These are phyloP conservation scores for Hymenochirus boettgeri DNA, from an alignment of 2,113 vertebrate genomes.

Conservation along the genomic window DNA sequence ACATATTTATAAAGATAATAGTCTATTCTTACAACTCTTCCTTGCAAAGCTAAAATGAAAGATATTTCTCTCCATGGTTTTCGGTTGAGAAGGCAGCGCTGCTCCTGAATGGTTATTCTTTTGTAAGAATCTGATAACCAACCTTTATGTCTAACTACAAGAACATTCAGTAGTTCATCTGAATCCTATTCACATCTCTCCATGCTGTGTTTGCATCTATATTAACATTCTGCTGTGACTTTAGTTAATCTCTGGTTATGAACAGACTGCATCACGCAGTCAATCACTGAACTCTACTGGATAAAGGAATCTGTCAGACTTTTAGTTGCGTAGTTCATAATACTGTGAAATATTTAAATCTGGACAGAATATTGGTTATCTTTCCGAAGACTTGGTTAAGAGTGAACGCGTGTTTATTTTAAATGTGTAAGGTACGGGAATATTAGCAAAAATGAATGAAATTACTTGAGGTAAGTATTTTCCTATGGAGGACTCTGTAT, in stretches of 20 bases:
- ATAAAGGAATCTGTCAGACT: too few species aligned
- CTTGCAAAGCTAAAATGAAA: conserved; percentile 19
- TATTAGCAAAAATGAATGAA: too few species aligned
- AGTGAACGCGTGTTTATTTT: too few species aligned
- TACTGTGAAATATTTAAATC: too few species aligned
- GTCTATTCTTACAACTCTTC: conserved; percentile 20
- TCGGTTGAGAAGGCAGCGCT: neutral
- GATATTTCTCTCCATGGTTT: neutral
- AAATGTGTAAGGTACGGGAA: too few species aligned
- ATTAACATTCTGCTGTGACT: neutral
- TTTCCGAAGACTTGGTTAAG: too few species aligned
- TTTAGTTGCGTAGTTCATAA: too few species aligned
- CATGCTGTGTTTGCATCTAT: neutral
- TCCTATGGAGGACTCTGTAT: too few species aligned
- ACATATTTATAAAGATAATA: conserved; percentile 40
- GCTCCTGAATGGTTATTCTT: neutral
- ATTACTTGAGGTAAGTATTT: too few species aligned
- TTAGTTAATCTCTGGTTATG: neutral
- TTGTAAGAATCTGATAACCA: neutral
- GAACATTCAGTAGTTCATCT: neutral
- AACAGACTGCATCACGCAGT: neutral
- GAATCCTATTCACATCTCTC: neutral
- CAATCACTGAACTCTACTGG: too few species aligned
- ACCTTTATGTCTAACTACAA: neutral
- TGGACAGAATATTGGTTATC: too few species aligned